Evolutionary conservation across 2,113 vertebrate genomes (phyloP).

Genomic region (Microtus richardsoni): DNA sequence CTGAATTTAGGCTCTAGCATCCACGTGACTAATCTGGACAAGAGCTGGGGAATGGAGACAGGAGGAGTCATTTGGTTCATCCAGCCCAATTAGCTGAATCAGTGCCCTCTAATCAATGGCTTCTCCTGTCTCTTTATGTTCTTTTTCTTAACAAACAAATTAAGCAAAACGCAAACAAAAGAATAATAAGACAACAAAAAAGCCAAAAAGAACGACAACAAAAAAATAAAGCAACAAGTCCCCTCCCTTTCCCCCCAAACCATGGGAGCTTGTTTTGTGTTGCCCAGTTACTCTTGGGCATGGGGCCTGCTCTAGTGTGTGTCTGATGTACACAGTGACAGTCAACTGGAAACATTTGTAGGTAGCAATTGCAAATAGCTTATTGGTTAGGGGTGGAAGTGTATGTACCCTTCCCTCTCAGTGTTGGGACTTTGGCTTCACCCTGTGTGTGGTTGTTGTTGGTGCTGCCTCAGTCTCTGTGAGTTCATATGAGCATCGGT

Average conservation of each 20-base stretch:
- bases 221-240: background rate
- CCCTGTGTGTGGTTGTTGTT: too few species aligned
- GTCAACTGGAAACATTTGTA: background rate
- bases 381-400: background rate
- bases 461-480: background rate
- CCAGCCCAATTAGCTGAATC: background rate
- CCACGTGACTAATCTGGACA: background rate
- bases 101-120: background rate
- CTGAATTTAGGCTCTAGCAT: background rate
- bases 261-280: background rate
- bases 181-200: background rate
- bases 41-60: background rate
- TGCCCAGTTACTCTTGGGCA: background rate
- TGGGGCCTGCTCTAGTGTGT: background rate
- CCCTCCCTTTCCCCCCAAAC: rapidly evolving
- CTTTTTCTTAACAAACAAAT: background rate
- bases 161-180: background rate
- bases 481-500: background rate
- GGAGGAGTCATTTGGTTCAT: background rate
- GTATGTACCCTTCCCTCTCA: background rate
- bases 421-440: background rate
- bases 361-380: background rate
- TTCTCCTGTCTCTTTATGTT: background rate
- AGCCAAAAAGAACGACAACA: background rate
- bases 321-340: background rate